These are phyloP conservation scores for Melanotaenia duboulayi DNA, from an alignment of 2,113 vertebrate species.

Conservation along the genomic window DNA sequence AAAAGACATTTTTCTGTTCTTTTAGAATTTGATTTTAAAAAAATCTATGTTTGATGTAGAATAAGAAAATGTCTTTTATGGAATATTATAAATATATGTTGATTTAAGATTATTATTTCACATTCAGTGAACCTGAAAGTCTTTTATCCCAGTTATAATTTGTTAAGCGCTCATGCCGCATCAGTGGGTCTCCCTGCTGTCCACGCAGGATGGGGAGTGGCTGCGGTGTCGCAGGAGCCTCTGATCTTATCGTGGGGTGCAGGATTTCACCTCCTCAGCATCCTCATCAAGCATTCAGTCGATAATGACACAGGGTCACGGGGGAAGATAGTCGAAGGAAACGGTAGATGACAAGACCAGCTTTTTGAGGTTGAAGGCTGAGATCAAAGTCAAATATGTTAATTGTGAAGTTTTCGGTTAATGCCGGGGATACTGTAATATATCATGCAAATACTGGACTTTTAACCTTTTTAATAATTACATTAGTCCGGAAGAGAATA, in stretches of 20 bases:
- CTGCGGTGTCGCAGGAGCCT: slow-evolving; percentile 58
- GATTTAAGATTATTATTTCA: neutral
- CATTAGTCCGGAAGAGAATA: neutral
- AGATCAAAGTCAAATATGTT: slow-evolving; percentile 47
- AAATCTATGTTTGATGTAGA: neutral
- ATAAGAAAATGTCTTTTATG: too few species aligned
- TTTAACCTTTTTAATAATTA: slow-evolving; percentile 13
- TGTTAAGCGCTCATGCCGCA: slow-evolving; percentile 12
- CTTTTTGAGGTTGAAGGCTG: slow-evolving; percentile 43
- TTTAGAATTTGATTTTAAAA: slow-evolving; percentile 46
- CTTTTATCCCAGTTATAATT: neutral
- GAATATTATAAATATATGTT: neutral
- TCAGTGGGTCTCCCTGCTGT: slow-evolving; percentile 3
- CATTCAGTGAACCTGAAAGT: neutral
- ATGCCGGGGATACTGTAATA: neutral
- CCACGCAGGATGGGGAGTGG: slow-evolving; percentile 59
- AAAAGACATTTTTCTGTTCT: slow-evolving; percentile 12
- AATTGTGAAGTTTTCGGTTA: slow-evolving; percentile 4
- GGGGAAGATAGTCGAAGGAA: slow-evolving; percentile 51
- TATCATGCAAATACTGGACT: slow-evolving; percentile 17
- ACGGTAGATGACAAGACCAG: slow-evolving; percentile 56
- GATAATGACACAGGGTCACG: slow-evolving; percentile 80
- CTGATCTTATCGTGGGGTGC: slow-evolving; percentile 89
- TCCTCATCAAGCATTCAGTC: slow-evolving; percentile 86
- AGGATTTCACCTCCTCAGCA: slow-evolving; percentile 90